phyloP scores from a whole-genome alignment of 2,888 invertebrate genomes.

The Spisula solida region DNA sequence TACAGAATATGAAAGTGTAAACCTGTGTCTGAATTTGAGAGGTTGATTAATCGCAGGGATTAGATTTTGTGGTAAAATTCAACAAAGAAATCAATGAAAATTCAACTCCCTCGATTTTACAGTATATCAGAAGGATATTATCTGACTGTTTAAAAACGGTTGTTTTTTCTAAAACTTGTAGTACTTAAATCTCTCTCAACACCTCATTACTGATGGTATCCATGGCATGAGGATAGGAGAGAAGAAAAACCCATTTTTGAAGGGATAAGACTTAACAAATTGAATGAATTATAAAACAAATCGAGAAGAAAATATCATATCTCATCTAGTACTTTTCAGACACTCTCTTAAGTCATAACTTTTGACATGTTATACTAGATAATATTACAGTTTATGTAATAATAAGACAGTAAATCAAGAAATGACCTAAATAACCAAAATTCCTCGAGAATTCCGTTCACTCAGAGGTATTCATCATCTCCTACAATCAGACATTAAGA shows the following conservation, averaged over 20 bases:
- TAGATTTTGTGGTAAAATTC: too few species aligned
- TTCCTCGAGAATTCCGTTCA: neutral
- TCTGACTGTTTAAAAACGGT: neutral
- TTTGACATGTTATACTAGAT: neutral
- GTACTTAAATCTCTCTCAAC: too few species aligned
- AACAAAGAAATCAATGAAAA: too few species aligned
- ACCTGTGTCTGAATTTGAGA: too few species aligned
- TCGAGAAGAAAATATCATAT: neutral
- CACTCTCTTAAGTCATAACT: neutral
- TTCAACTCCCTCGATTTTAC: too few species aligned
- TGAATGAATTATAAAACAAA: neutral
- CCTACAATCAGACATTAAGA: slow-evolving; percentile 9
- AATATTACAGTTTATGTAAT: neutral
- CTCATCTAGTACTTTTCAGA: neutral
- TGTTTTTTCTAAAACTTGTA: too few species aligned
- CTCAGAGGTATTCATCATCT: neutral
- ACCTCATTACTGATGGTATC: too few species aligned
- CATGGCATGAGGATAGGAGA: too few species aligned
- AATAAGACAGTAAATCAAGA: neutral
- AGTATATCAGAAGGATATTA: too few species aligned
- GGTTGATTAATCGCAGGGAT: too few species aligned
- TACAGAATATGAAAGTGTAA: too few species aligned
- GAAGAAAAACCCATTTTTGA: neutral
- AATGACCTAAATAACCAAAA: neutral
- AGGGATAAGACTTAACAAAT: neutral